Conservation (phyloP, 2,113 vertebrate species). For the Ciconia maguari region DNA sequence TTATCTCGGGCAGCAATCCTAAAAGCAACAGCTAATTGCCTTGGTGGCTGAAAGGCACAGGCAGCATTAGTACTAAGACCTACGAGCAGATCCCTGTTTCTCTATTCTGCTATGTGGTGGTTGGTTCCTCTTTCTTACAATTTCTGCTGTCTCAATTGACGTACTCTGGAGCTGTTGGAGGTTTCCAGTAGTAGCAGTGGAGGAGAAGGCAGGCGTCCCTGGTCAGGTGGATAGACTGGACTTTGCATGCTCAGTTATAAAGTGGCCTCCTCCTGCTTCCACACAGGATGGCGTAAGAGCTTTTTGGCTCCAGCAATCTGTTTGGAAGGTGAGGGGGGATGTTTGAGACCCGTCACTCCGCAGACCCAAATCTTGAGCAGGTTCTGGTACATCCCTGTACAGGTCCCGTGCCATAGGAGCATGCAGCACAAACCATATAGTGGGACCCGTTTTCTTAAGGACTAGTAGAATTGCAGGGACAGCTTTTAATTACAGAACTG, state of each 20-base stretch:
- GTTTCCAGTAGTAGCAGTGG: neutral
- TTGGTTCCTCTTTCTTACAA: neutral
- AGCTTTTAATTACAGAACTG: neutral
- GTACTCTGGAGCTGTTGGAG: neutral
- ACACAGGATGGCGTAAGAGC: neutral
- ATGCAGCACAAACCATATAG: fast-evolving
- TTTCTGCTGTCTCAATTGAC: fast-evolving
- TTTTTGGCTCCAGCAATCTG: neutral
- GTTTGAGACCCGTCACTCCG: neutral
- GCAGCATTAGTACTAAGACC: neutral
- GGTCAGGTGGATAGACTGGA: fast-evolving
- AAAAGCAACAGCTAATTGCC: neutral
- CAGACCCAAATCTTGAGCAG: neutral
- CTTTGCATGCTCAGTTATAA: neutral
- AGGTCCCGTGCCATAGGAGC: fast-evolving
- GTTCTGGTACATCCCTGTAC: neutral
- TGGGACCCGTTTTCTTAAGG: neutral
- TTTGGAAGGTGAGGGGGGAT: neutral
- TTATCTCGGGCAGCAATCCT: neutral
- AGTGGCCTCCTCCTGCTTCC: neutral
- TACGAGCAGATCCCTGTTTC: neutral
- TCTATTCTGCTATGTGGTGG: neutral
- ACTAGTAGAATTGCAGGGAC: neutral
- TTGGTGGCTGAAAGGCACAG: neutral
- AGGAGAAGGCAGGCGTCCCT: neutral